Evolutionary conservation across 2,797 vertebrate species (phyloP).

Genomic region (Hoplostethus mediterraneus): DNA sequence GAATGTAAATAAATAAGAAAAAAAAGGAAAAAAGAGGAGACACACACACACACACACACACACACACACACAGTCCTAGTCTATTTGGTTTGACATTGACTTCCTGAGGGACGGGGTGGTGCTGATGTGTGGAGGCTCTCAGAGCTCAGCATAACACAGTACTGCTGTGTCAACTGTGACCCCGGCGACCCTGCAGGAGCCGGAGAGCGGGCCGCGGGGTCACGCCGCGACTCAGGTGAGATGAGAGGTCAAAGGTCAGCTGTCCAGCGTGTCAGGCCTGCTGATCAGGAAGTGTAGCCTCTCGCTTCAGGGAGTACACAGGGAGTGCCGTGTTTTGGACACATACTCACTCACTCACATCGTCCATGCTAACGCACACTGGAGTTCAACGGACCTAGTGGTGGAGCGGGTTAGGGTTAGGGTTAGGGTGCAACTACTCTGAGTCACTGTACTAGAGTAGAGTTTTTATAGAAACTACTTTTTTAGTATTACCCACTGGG

Average conservation of each 20-base stretch:
- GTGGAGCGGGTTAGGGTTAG: background rate
- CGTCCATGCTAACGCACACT: slow-evolving; percentile 68
- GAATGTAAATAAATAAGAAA: background rate
- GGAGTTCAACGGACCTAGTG: slow-evolving; percentile 35
- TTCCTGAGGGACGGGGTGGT: slow-evolving; percentile 74
- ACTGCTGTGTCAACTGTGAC: slow-evolving; percentile 84
- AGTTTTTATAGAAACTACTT: background rate
- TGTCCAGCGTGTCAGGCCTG: slow-evolving; percentile 83
- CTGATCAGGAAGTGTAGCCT: slow-evolving; percentile 82
- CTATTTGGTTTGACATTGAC: slow-evolving; percentile 72
- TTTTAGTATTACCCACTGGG: too few species aligned
- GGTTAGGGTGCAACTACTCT: background rate
- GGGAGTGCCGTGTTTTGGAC: slow-evolving; percentile 80
- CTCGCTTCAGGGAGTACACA: slow-evolving; percentile 79
- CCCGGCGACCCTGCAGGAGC: slow-evolving; percentile 68
- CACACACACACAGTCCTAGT: slow-evolving; percentile 5
- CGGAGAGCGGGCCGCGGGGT: slow-evolving; percentile 65
- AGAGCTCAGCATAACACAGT: slow-evolving; percentile 81
- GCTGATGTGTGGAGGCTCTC: slow-evolving; percentile 73
- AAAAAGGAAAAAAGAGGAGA: background rate
- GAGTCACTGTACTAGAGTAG: background rate
- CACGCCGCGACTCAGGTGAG: slow-evolving; percentile 76
- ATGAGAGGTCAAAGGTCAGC: slow-evolving; percentile 73
- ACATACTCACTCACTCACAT: slow-evolving; percentile 76
- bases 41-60: background rate